Conservation (phyloP, 2,797 vertebrate genomes). For the Limosa lapponica region DNA sequence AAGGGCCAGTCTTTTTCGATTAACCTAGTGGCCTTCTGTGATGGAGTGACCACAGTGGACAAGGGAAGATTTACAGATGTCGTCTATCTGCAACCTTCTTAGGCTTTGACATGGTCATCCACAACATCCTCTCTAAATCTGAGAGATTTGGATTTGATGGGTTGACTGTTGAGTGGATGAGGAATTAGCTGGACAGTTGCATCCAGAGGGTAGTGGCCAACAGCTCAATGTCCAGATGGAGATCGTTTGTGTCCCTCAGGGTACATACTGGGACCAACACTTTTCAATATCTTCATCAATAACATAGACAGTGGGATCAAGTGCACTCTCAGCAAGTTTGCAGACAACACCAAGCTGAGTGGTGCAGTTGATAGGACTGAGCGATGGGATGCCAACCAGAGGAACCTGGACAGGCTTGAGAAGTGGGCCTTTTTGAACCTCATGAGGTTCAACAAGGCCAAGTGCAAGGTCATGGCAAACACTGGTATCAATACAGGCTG, state of each 20-base stretch:
- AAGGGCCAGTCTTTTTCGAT: neutral
- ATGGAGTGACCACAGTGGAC: neutral
- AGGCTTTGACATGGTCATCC: neutral
- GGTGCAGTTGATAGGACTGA: neutral
- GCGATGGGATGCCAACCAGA: neutral
- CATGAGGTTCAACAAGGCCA: neutral
- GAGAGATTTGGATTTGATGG: neutral
- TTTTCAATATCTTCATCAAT: neutral
- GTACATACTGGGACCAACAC: neutral
- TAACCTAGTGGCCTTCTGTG: neutral
- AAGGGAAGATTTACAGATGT: neutral
- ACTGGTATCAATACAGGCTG: neutral
- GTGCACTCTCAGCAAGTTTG: neutral
- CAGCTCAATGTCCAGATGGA: neutral
- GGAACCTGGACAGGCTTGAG: neutral
- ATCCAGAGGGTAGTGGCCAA: neutral
- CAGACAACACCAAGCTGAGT: neutral
- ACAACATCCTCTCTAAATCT: neutral
- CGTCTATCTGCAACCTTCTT: neutral
- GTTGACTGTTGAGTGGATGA: neutral
- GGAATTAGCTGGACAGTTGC: neutral
- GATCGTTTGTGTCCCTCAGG: neutral
- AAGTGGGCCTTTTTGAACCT: neutral
- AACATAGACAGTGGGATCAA: neutral
- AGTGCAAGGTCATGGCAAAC: neutral